Conservation (phyloP, 2,888 invertebrate genomes). For the Idaea dimidiata region DNA sequence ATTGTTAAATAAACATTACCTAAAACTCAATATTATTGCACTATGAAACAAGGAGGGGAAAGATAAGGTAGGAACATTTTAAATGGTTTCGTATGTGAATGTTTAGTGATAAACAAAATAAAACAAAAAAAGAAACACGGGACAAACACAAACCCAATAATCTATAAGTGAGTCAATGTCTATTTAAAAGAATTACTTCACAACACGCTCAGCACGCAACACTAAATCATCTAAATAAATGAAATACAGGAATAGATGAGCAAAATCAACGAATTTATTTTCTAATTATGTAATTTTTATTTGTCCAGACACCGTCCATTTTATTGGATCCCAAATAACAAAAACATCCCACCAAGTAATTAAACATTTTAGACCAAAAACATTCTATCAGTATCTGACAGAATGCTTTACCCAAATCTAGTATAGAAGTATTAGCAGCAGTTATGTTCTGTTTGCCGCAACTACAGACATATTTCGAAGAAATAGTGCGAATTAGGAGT, state of each 20-base stretch:
- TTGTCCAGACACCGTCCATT: background rate
- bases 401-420: background rate
- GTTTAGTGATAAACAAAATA: background rate
- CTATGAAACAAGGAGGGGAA: background rate
- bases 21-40: background rate
- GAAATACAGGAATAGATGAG: background rate
- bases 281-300: background rate
- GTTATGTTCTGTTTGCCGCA: background rate
- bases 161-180: background rate
- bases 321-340: background rate
- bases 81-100: background rate
- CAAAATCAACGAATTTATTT: background rate
- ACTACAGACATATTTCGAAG: background rate
- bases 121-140: slow-evolving; percentile 1
- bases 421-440: background rate
- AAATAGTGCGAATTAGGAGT: no score
- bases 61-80: background rate
- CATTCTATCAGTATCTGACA: background rate
- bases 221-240: background rate
- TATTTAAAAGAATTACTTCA: no score
- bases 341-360: background rate
- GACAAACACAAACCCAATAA: background rate
- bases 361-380: background rate
- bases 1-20: background rate
- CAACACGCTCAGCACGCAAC: background rate